Conservation (phyloP, 2,113 vertebrate genomes). For the Amblyopsis rosae region DNA sequence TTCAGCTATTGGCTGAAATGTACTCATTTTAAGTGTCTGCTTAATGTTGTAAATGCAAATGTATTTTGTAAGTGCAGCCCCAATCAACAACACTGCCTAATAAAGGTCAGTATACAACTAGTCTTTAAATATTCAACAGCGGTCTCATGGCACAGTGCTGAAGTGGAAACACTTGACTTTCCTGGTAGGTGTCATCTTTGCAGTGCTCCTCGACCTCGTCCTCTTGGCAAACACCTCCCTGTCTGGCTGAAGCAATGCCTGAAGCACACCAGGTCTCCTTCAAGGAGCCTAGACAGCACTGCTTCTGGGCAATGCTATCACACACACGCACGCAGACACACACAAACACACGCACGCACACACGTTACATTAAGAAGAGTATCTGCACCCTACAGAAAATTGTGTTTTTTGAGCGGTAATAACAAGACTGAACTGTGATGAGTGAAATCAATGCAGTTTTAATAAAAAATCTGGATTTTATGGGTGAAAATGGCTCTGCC, state of each 20-base stretch:
- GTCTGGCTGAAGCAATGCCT: constrained; percentile 82
- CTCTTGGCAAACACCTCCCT: constrained; percentile 75
- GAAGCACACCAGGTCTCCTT: constrained; percentile 85
- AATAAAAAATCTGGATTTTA: no score
- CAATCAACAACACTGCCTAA: background rate
- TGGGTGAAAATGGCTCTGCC: no score
- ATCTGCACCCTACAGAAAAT: no score
- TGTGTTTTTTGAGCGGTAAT: no score
- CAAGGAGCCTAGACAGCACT: constrained; percentile 85
- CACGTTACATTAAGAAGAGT: no score
- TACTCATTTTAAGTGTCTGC: no score
- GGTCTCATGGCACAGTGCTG: background rate
- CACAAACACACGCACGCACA: background rate
- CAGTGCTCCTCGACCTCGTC: constrained; percentile 73
- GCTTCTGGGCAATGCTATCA: constrained; percentile 83
- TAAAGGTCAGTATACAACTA: background rate
- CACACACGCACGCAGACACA: constrained; percentile 11
- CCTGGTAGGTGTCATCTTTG: constrained; percentile 80
- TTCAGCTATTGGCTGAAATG: no score
- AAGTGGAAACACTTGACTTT: constrained; percentile 34
- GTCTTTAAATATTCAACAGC: background rate
- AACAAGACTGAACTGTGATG: no score
- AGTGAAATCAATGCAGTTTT: no score
- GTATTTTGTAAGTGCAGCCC: no score
- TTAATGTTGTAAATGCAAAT: no score